Evolutionary conservation across 2,113 vertebrate genomes (phyloP).

Genomic region (Nibea coibor): DNA sequence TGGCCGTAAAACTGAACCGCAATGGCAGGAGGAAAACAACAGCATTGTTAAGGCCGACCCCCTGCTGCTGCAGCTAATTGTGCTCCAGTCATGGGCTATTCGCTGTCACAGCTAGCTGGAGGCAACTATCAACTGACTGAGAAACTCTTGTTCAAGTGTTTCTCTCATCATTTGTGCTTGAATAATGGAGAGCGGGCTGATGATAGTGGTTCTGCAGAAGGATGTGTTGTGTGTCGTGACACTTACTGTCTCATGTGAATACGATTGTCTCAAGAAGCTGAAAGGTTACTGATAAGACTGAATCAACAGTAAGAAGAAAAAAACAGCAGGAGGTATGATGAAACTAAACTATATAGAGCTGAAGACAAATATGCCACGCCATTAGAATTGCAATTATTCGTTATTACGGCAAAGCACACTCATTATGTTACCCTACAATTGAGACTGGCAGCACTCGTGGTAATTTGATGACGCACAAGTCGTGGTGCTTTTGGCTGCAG

Average conservation of each 20-base stretch:
- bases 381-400: slow-evolving; percentile 79
- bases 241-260: slow-evolving; percentile 44
- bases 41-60: slow-evolving; percentile 69
- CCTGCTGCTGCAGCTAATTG: slow-evolving; percentile 78
- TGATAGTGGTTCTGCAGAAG: slow-evolving; percentile 28
- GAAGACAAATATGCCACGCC: slow-evolving; percentile 64
- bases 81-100: slow-evolving; percentile 63
- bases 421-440: slow-evolving; percentile 78
- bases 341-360: slow-evolving; percentile 49
- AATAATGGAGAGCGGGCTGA: slow-evolving; percentile 40
- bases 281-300: slow-evolving; percentile 60
- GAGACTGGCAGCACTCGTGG: slow-evolving; percentile 74
- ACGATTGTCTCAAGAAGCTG: slow-evolving; percentile 32
- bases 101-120: slow-evolving; percentile 57
- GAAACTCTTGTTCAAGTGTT: slow-evolving; percentile 36
- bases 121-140: slow-evolving; percentile 45
- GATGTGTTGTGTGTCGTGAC: slow-evolving; percentile 27
- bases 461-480: slow-evolving; percentile 80
- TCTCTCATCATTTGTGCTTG: slow-evolving; percentile 36
- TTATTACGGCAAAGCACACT: slow-evolving; percentile 77
- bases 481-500: slow-evolving; percentile 68
- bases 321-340: slow-evolving; percentile 57
- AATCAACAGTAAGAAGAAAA: slow-evolving; percentile 7
- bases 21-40: slow-evolving; percentile 75
- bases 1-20: slow-evolving; percentile 70